Conservation (phyloP, 92 coral and sea anemone genomes). For the Pocillopora meandrina region DNA sequence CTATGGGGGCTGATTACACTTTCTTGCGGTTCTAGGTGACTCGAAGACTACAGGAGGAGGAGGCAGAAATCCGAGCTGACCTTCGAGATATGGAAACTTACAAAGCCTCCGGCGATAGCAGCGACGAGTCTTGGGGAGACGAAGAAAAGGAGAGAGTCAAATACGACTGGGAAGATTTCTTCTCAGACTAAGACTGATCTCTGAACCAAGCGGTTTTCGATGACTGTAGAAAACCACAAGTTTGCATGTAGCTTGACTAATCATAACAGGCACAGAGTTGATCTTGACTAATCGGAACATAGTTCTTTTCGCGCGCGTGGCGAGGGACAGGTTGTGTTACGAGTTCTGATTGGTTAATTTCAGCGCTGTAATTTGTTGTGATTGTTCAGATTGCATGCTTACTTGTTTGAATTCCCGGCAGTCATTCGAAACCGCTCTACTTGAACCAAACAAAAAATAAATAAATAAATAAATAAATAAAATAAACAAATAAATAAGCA, state of each 20-base stretch:
- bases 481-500: no score
- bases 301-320: no score
- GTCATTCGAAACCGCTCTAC: background rate
- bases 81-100: constrained; percentile 22
- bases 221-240: no score
- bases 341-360: background rate
- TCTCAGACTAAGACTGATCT: background rate
- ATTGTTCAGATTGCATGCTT: background rate
- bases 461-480: no score
- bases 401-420: background rate
- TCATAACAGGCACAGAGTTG: no score
- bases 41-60: constrained; percentile 2
- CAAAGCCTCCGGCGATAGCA: constrained; percentile 1
- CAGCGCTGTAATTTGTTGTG: background rate
- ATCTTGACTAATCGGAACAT: no score
- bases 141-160: constrained; percentile 3
- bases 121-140: constrained; percentile 27
- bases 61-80: background rate
- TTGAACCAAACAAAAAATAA: no score
- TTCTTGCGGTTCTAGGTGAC: constrained; percentile 1
- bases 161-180: constrained; percentile 39
- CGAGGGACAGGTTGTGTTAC: background rate
- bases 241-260: no score
- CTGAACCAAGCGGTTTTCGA: no score
- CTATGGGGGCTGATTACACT: background rate